Conservation (phyloP, 2,888 invertebrate genomes). For the Crocallis elinguaria region DNA sequence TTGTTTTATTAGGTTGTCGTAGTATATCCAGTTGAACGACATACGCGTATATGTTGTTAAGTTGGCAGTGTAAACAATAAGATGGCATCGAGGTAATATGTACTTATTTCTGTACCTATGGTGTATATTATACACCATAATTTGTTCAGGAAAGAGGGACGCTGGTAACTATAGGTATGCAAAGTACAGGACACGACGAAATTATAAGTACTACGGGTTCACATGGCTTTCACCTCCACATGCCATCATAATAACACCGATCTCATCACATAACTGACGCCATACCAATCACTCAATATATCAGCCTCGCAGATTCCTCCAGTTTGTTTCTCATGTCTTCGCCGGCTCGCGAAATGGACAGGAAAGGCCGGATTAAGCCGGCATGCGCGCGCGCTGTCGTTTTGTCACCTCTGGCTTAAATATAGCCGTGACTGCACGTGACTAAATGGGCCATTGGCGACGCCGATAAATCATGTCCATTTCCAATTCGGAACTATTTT, state of each 20-base stretch:
- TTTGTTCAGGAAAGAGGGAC: no score
- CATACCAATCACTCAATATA: slow-evolving; percentile 9
- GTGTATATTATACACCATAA: no score
- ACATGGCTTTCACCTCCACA: no score
- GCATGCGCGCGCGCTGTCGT: slow-evolving; percentile 43
- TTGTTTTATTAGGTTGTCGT: no score
- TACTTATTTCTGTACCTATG: no score
- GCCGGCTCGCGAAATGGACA: slow-evolving; percentile 51
- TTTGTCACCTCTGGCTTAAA: slow-evolving; percentile 43
- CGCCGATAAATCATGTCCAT: slow-evolving; percentile 39
- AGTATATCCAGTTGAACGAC: no score
- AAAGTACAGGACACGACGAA: no score
- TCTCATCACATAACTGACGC: background rate
- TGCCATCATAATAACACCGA: no score
- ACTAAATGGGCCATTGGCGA: slow-evolving; percentile 45
- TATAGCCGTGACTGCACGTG: slow-evolving; percentile 45
- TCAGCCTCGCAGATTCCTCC: slow-evolving; percentile 28
- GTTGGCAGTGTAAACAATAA: background rate
- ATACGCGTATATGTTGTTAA: no score
- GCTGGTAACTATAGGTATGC: no score
- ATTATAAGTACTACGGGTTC: no score
- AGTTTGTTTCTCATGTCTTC: slow-evolving; percentile 1
- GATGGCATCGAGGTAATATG: no score
- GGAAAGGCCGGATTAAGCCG: slow-evolving; percentile 59
- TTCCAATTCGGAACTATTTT: slow-evolving; percentile 37